phyloP scores from a whole-genome alignment of 2,888 invertebrate genomes.

The Yponomeuta plumbellus region DNA sequence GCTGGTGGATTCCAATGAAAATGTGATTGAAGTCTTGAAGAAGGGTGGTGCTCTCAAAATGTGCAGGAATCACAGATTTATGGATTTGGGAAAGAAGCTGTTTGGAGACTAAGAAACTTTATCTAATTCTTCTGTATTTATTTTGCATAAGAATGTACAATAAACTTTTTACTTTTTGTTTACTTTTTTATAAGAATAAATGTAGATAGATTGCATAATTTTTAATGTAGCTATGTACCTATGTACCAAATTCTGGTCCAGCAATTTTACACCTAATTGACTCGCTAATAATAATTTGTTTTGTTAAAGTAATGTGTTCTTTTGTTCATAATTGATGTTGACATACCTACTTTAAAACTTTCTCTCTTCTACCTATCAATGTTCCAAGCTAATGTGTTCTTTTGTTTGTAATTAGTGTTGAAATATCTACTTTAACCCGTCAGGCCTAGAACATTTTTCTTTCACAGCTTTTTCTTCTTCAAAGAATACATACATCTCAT shows the following conservation, averaged over 20 bases:
- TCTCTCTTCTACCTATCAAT: background rate
- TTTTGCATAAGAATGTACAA: background rate
- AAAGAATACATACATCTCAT: no score
- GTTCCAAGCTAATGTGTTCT: background rate
- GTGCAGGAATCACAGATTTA: constrained; percentile 90
- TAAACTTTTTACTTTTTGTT: constrained; percentile 2
- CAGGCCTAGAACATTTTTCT: no score
- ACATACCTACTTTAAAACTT: background rate
- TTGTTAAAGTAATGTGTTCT: background rate
- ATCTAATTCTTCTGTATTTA: background rate
- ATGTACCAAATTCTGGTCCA: background rate
- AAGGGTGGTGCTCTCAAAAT: constrained; percentile 89
- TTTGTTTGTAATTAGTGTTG: no score
- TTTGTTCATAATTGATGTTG: background rate
- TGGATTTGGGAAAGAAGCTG: constrained; percentile 91
- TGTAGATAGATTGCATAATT: background rate
- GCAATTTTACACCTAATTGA: background rate
- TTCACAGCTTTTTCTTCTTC: no score
- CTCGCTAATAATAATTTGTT: background rate
- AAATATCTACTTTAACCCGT: no score
- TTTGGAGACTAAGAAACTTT: constrained; percentile 83
- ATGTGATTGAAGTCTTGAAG: constrained; percentile 84
- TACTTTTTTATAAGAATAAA: constrained; percentile 6
- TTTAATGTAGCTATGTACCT: background rate
- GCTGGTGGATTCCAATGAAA: constrained; percentile 87